phyloP scores from a whole-genome alignment of 2,113 vertebrate genomes.

The Spermophilus dauricus region DNA sequence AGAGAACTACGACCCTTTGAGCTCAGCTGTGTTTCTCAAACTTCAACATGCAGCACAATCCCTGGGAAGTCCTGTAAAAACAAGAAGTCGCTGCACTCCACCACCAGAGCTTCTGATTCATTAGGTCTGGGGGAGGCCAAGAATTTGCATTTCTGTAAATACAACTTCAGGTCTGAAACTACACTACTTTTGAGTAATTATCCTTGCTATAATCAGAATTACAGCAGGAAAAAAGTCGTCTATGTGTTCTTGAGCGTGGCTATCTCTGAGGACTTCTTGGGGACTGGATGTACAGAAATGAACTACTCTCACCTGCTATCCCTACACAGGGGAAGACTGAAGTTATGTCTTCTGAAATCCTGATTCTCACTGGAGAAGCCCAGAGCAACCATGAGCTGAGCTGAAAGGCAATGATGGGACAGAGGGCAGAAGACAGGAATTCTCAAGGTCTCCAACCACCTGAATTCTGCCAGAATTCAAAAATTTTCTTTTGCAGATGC shows the following conservation, averaged over 20 bases:
- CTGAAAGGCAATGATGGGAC: background rate
- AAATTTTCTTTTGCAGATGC: background rate
- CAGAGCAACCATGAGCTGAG: background rate
- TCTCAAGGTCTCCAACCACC: background rate
- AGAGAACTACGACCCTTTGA: background rate
- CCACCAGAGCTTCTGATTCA: background rate
- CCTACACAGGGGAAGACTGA: background rate
- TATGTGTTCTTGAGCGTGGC: background rate
- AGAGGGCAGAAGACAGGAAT: background rate
- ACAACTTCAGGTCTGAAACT: background rate
- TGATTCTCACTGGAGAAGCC: background rate
- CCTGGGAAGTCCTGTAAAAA: background rate
- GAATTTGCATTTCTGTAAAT: background rate
- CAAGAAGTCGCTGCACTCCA: background rate
- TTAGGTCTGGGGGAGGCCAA: background rate
- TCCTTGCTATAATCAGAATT: background rate
- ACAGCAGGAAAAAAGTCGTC: background rate
- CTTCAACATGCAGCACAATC: background rate
- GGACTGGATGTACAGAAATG: background rate
- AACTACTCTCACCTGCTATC: background rate
- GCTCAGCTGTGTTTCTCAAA: background rate
- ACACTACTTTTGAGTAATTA: background rate
- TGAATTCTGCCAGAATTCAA: background rate
- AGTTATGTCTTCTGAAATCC: background rate
- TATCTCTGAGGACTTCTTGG: background rate